Base-by-base conservation (phyloP, 2,113 vertebrate species). In the Periophthalmus modestus region DNA sequence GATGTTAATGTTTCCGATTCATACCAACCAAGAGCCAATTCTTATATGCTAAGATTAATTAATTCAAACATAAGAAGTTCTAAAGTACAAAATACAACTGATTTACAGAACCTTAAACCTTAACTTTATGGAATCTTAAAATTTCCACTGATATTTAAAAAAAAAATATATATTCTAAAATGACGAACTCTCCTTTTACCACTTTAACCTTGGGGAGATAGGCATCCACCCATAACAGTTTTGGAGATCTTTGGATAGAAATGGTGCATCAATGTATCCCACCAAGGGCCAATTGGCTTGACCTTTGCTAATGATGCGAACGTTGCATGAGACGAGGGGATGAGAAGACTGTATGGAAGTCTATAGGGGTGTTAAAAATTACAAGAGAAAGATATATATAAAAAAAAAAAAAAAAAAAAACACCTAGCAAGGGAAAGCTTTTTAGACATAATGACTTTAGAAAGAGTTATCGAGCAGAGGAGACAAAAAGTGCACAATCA, bases 401-500 rank as follows among this genome's bases (percentile, higher is more conserved):
- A 67, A 61, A 7, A 7, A 36, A 46, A 4, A 7, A 39, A 28
- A 19, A 47, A 66, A 63, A 50, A 58, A 62, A 82, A 36, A 48
- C 54, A 34, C 54, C 34, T 57, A 66, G 28, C 28, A n/a, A 0
- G 9, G 48, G 73, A 68, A 77, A 4, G 19, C 23, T 66, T 61
- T 52, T 65, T 19, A 65, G 19, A 46, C 23, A 24, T 48, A 67
- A 48, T 67, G 66, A 48, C 43, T 47, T 67, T 24, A 21, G 36
- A 7, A 5, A 62, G 65, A 58, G n/a, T 1, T 18, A 71, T 48
- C 55, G 76, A 14, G 66, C 43, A 50, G 36, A 72, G 61, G 43
- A 54, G 59, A 57, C 21, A 57, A 58, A 71, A 43, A 72, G 66
- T 61, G 34, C 16, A 43, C 57, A 46, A 65, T 65, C 62, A 65